Evolutionary conservation across 2,797 vertebrate genomes (phyloP).

Genomic region (Euthynnus affinis): DNA sequence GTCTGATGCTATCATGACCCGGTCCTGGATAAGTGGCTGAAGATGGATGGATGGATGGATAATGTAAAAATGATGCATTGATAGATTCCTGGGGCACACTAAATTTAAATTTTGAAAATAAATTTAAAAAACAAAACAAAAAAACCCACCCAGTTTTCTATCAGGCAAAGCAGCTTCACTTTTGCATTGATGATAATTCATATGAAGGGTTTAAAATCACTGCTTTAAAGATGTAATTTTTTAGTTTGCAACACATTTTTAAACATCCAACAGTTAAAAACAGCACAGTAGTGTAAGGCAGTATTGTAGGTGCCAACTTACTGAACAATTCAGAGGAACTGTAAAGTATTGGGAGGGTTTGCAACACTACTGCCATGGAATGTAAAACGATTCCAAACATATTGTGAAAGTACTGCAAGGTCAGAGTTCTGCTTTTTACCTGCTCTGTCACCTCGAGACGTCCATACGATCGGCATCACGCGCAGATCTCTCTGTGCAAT

Average conservation of each 20-base stretch:
- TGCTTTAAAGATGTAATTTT: not conserved
- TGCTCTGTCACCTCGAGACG: slow-evolving; percentile 13
- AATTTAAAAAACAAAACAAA: not conserved
- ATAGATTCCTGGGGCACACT: slow-evolving; percentile 7
- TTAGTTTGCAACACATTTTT: not conserved
- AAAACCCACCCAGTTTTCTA: not conserved
- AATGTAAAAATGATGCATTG: slow-evolving; percentile 18
- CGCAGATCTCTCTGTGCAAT: not conserved
- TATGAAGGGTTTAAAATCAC: not conserved
- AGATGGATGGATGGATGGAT: no score
- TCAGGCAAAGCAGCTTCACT: not conserved
- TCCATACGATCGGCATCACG: slow-evolving; percentile 1
- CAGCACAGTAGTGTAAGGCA: not conserved
- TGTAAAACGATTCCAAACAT: slow-evolving; percentile 2
- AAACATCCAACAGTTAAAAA: not conserved
- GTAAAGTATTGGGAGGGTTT: not conserved
- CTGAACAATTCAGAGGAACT: not conserved
- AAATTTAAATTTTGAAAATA: slow-evolving; percentile 1
- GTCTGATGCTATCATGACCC: no score
- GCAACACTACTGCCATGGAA: slow-evolving; percentile 3
- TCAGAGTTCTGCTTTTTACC: not conserved
- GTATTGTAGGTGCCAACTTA: not conserved
- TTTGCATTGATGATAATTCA: not conserved
- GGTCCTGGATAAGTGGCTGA: no score
- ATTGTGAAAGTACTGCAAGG: slow-evolving; percentile 14